Evolutionary conservation across 2,113 vertebrate genomes (phyloP).

Genomic region (Hylia prasina): DNA sequence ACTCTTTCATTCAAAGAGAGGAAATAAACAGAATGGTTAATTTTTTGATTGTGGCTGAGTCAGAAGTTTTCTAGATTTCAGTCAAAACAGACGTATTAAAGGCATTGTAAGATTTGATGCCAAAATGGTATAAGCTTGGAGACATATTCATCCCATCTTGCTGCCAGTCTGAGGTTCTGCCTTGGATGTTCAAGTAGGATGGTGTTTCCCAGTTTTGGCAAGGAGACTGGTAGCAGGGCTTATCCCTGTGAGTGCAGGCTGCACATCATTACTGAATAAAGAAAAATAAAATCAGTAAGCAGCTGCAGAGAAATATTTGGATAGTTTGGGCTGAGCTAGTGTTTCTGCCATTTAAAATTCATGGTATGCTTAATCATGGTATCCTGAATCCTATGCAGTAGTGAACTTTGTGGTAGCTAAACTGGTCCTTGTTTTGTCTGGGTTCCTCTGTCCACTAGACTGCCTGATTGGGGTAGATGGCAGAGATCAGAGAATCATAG

Average conservation of each 20-base stretch:
- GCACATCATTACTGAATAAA: not conserved
- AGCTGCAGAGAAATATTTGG: not conserved
- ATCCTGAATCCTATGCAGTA: not conserved
- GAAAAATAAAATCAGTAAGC: not conserved
- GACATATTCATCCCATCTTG: not conserved
- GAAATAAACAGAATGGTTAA: not conserved
- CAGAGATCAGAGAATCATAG: not conserved
- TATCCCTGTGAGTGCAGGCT: not conserved
- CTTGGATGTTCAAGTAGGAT: not conserved
- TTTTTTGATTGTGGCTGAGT: not conserved
- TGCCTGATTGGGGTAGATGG: not conserved
- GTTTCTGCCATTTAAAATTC: not conserved
- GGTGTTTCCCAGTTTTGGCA: not conserved
- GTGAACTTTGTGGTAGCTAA: not conserved
- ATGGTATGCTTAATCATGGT: not conserved
- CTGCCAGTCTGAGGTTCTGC: not conserved
- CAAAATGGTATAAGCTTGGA: not conserved
- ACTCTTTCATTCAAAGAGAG: not conserved
- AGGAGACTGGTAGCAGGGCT: not conserved
- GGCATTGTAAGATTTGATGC: not conserved
- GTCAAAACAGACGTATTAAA: conserved; percentile 21
- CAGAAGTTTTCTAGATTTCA: not conserved
- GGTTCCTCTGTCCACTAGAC: not conserved
- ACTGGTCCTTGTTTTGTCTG: not conserved
- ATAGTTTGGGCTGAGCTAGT: not conserved